phyloP scores from a whole-genome alignment of 2,888 invertebrate genomes.

The Bugulina stolonifera region DNA sequence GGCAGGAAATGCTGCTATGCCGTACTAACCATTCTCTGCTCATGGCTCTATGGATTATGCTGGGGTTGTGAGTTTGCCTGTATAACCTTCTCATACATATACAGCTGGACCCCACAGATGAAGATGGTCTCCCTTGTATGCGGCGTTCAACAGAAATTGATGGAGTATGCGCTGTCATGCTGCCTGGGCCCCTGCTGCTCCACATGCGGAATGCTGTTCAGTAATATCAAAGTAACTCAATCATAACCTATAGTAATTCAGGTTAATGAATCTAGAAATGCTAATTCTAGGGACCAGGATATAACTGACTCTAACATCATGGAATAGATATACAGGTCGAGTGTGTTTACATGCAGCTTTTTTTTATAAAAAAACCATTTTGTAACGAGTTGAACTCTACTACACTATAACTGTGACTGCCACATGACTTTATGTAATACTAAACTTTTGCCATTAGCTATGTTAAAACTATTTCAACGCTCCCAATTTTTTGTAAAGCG shows the following conservation, averaged over 20 bases:
- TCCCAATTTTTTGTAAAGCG: too few species aligned
- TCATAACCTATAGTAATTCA: not conserved
- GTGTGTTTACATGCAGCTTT: too few species aligned
- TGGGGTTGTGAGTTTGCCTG: slow-evolving; percentile 52
- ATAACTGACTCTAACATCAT: too few species aligned
- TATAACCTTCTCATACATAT: slow-evolving; percentile 62
- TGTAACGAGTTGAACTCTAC: too few species aligned
- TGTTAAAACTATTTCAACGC: too few species aligned
- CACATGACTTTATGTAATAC: too few species aligned
- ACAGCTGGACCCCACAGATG: slow-evolving; percentile 66
- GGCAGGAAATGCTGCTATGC: slow-evolving; percentile 66
- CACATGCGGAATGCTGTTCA: slow-evolving; percentile 8
- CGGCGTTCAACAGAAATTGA: slow-evolving; percentile 12
- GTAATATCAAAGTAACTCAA: slow-evolving; percentile 23
- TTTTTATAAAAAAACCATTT: too few species aligned
- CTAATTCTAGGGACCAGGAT: too few species aligned
- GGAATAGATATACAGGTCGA: too few species aligned
- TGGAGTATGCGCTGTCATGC: slow-evolving; percentile 50
- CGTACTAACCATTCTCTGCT: slow-evolving; percentile 62
- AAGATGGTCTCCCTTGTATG: not conserved
- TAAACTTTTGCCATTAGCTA: too few species aligned
- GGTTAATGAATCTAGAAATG: too few species aligned
- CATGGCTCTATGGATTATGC: slow-evolving; percentile 63
- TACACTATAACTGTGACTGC: too few species aligned
- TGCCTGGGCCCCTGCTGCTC: slow-evolving; percentile 11